A percentile compares a stretch with the other conserved stretches of the same genome.
phyloP scores from a whole-genome alignment of 1,140 invertebrate genomes.

The Rhynchophorus ferrugineus region DNA sequence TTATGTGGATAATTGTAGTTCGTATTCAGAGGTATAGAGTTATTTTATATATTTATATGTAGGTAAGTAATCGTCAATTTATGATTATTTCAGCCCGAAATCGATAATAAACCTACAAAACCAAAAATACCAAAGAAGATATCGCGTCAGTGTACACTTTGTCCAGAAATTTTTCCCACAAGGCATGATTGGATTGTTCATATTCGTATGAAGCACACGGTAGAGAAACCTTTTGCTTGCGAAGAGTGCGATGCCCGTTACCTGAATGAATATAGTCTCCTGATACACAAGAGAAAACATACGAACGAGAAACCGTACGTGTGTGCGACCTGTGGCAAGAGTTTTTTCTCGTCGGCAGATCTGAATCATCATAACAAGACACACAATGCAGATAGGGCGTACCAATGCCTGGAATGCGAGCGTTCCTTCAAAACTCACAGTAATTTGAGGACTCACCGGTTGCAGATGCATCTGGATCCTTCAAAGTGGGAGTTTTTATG shows the following conservation, averaged over 20 bases:
- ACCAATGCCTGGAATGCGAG: slow-evolving; percentile 14
- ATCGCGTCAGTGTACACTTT: not conserved
- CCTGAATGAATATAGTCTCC: slow-evolving; percentile 10
- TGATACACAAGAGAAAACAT: slow-evolving; percentile 17
- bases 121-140: not conserved
- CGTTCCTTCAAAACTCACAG: slow-evolving; percentile 19
- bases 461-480: slow-evolving; percentile 19
- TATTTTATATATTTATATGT: too few relatives aligned
- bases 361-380: slow-evolving; percentile 22
- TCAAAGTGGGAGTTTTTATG: slow-evolving; percentile 17
- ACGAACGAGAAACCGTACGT: slow-evolving; percentile 21
- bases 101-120: not conserved
- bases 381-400: slow-evolving; percentile 10
- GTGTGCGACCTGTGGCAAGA: slow-evolving; percentile 19
- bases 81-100: too few relatives aligned
- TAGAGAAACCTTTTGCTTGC: slow-evolving; percentile 7
- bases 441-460: slow-evolving; percentile 15
- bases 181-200: not conserved
- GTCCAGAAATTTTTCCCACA: not conserved
- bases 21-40: too few relatives aligned
- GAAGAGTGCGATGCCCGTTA: slow-evolving; percentile 1
- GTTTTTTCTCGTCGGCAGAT: slow-evolving; percentile 15
- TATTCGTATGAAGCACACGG: not conserved
- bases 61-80: too few relatives aligned
- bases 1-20: too few relatives aligned